Conservation (phyloP, 2,113 vertebrate species). For the Leptosomus discolor region DNA sequence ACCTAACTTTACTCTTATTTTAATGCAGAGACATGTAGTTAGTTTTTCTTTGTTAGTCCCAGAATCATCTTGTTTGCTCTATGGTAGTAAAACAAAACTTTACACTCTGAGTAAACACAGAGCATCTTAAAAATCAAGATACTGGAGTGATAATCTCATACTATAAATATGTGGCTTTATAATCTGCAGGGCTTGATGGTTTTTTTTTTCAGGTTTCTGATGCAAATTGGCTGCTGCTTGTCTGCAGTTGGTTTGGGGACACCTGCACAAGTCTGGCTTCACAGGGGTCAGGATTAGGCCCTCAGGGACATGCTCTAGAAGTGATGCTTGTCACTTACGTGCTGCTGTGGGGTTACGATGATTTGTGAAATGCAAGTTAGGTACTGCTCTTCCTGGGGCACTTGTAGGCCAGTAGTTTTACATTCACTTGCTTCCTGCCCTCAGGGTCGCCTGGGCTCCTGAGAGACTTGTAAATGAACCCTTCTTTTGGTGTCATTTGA, state of each 20-base stretch:
- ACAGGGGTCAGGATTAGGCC: not conserved
- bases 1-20: not conserved
- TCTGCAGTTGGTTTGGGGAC: not conserved
- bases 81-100: conserved; percentile 2
- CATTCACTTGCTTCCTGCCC: conserved; percentile 28
- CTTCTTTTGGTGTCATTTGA: not conserved
- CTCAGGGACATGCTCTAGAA: not conserved
- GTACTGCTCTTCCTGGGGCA: not conserved
- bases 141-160: not conserved
- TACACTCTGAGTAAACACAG: not conserved
- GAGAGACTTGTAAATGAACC: not conserved
- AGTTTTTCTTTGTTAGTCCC: not conserved
- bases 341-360: not conserved
- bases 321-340: not conserved
- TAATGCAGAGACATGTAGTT: not conserved
- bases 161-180: not conserved
- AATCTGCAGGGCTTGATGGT: not conserved
- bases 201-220: not conserved
- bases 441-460: not conserved
- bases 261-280: not conserved
- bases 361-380: not conserved
- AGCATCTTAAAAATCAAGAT: not conserved
- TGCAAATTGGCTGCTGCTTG: conserved; percentile 12
- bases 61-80: not conserved
- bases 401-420: conserved; percentile 34